Evolutionary conservation across 2,113 vertebrate genomes (phyloP), one percentile per base, ranked within the genome.

Genomic region (Porphyrio hochstetteri): DNA sequence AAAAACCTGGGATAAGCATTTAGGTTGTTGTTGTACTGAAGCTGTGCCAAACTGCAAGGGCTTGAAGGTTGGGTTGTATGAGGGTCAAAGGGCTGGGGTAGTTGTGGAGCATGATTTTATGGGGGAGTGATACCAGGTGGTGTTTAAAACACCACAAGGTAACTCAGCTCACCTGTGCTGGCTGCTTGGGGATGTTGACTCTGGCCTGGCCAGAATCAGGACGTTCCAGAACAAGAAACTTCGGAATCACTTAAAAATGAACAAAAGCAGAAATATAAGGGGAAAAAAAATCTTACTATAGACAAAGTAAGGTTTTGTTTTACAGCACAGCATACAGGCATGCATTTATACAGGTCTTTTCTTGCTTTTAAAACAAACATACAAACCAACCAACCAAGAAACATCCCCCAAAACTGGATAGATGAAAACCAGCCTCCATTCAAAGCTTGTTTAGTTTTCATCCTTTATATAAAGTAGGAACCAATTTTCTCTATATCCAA

Each of bases 321-420:
- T 21, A 50, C 6, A 76, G 5, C 11, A 36, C 4, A 64, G 21
- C 2, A 50, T 46, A 55, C 5, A 82, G 13, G 2, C 5, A 8
- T 79, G 13, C 60, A 53, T 72, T 74, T 52, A 9, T n/a, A 48
- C 1, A 48, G 6, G 5, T 69, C 11, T 65, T 4, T 17, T 79
- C 27, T 71, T 59, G 2, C 3, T 89, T 92, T 33, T 20, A 74
- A 71, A 59, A 27, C 7, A 76, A 50, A 42, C 7, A 76, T 44
- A 42, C 12, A 59, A 63, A 33, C 18, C n/a, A 67, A 20, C 7
- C 27, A 65, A 25, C 4, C 2, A 80, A 38, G 5, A 31, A 64
- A 11, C 2, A 13, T 28, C 4, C 5, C 8, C 18, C 23, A 70
- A 82, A 60, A 13, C 2, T 5, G 0, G 4, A 7, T 52, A 7